These are phyloP conservation scores for Melinopterus prodromus DNA, from an alignment of 2,888 invertebrate species.

Conservation along the genomic window DNA sequence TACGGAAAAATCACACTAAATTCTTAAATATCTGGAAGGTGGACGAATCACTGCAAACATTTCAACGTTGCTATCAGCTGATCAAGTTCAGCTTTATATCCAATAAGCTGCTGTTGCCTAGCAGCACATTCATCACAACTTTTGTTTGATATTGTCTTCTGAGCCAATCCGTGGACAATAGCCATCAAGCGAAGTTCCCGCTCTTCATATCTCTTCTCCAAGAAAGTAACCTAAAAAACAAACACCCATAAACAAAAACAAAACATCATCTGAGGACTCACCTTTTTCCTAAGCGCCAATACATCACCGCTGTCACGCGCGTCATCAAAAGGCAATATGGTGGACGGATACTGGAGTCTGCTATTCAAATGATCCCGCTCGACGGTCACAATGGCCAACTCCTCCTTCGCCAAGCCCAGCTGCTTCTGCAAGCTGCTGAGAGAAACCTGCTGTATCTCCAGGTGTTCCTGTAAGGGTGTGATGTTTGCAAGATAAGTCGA, in stretches of 20 bases:
- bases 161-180: conserved; percentile 60
- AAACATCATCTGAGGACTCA: conserved; percentile 36
- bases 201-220: conserved; percentile 62
- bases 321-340: conserved; percentile 34
- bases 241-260: conserved; percentile 5
- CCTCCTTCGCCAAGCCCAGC: conserved; percentile 59
- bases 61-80: conserved; percentile 58
- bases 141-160: conserved; percentile 55
- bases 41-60: conserved; percentile 49
- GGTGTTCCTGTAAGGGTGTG: conserved; percentile 67
- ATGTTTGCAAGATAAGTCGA: conserved; percentile 71
- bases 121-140: conserved; percentile 59
- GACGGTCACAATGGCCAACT: conserved; percentile 62
- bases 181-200: conserved; percentile 61
- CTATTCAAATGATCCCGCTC: conserved; percentile 66
- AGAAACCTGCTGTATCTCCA: conserved; percentile 68
- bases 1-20: not conserved
- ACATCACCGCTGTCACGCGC: conserved; percentile 43
- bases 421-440: conserved; percentile 61
- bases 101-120: conserved; percentile 58
- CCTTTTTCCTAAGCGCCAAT: conserved; percentile 52
- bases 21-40: not conserved
- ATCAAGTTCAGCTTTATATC: conserved; percentile 60
- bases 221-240: conserved; percentile 54
- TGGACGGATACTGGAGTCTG: conserved; percentile 47